Conservation (phyloP, 2,797 vertebrate species). For the Streptopelia turtur region DNA sequence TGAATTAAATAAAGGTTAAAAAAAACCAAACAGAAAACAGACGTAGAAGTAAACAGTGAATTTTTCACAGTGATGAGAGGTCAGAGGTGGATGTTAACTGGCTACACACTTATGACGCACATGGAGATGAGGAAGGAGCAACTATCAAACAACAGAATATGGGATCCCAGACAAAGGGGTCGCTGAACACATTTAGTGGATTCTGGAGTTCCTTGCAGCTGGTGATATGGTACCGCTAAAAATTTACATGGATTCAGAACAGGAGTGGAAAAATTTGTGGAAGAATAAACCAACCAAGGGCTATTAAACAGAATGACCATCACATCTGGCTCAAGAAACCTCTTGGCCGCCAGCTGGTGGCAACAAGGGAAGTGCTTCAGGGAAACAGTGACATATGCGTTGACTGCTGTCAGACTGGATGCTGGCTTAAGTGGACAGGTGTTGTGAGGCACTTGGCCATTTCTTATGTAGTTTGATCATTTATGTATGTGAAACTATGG, state of each 20-base stretch:
- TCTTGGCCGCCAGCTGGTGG: neutral
- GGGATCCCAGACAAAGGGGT: neutral
- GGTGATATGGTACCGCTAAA: neutral
- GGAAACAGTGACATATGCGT: neutral
- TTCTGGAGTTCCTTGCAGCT: neutral
- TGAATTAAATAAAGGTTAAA: neutral
- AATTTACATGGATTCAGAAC: neutral
- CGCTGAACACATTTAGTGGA: neutral
- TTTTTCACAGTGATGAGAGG: neutral
- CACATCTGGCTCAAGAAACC: neutral
- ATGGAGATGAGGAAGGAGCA: neutral
- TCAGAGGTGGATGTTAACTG: neutral
- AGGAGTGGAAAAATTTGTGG: neutral
- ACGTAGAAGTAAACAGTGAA: neutral
- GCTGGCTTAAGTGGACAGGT: neutral
- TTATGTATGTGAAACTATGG: neutral
- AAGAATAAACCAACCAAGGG: neutral
- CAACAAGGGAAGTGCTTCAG: neutral
- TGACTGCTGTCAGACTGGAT: neutral
- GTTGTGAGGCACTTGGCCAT: neutral
- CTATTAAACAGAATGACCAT: neutral
- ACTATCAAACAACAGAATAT: neutral
- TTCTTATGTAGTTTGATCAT: neutral
- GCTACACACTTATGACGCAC: neutral
- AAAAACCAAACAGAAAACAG: fast-evolving